Conservation (phyloP, 2,888 invertebrate genomes). For the Ornithoptera alexandrae region DNA sequence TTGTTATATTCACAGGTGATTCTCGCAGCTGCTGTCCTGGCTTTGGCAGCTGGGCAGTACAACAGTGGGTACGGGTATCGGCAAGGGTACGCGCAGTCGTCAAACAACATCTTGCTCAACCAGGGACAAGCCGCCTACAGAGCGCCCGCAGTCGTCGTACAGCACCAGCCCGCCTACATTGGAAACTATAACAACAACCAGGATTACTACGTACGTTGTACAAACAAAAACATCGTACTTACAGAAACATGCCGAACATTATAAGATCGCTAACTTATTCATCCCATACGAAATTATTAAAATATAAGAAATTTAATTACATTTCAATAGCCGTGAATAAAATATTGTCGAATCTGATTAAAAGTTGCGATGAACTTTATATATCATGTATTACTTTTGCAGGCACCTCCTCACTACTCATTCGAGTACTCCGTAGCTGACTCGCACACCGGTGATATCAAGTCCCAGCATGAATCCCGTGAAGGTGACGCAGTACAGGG, state of each 20-base stretch:
- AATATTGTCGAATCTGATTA: too few relatives aligned
- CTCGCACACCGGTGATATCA: constrained; percentile 74
- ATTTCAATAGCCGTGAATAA: too few relatives aligned
- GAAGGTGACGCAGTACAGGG: constrained; percentile 67
- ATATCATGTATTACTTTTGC: neutral
- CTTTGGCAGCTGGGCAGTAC: constrained; percentile 41
- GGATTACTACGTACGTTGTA: constrained; percentile 39
- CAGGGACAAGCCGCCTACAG: constrained; percentile 37
- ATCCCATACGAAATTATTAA: too few relatives aligned
- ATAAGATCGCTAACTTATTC: too few relatives aligned
- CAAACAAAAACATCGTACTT: too few relatives aligned
- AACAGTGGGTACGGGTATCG: constrained; percentile 33
- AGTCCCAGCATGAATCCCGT: constrained; percentile 67
- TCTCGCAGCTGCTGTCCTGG: constrained; percentile 35
- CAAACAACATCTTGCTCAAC: constrained; percentile 7
- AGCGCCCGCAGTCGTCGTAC: constrained; percentile 10
- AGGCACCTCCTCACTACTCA: constrained; percentile 49
- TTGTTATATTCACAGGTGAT: constrained; percentile 35
- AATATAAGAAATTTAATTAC: too few relatives aligned
- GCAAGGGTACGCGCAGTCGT: constrained; percentile 34
- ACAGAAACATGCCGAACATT: too few relatives aligned
- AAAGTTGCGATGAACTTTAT: too few relatives aligned
- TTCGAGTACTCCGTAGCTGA: constrained; percentile 55
- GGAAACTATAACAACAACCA: constrained; percentile 36
- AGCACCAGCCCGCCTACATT: constrained; percentile 26